Base-by-base conservation (phyloP, 2,113 vertebrate species). In the Tringa solitaria region DNA sequence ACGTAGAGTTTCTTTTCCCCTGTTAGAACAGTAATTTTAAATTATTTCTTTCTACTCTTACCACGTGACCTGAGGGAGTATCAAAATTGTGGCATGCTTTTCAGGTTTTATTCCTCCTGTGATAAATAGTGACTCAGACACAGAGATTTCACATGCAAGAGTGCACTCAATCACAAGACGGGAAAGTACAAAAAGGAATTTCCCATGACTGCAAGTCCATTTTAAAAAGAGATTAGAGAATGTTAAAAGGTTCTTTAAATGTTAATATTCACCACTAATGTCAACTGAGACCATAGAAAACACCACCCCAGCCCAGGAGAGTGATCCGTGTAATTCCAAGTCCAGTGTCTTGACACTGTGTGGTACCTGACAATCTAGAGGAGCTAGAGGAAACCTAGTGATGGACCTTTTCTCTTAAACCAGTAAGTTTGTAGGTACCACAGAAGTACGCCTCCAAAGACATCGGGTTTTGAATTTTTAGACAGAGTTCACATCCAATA, bases 121-220 rank as follows among this genome's bases (percentile, higher is more conserved):
- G 43, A 63, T 63, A 80, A 93, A 67, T 1, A 68, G 68, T 70
- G 64, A 92, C 56, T 89, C 79, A 93, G 51, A 67, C 20, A 57
- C 28, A 48, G 23, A 87, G 20, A 81, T 9, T 87, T 92, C 50
- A 54, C 76, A 78, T 12, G 54, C 45, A 90, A 81, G 33, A 57
- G 14, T 51, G 51, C 46, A 59, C 56, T 89, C 56, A 56, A 43
- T 79, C 74, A 8, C 67, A 89, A 92, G 57, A 94, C 30, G 20
- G 86, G 90, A 91, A 96, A 93, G 45, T 60, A 90, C 86, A 90
- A 74, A 86, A 92, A 82, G 73, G 73, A 90, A 94, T 81, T 96
- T 82, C 95, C 76, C 86, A 37, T 72, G 45, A 64, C 39, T 70
- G 30, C 6, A 68, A 87, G 5, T n/a, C 39, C 5, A 8, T 53